phyloP scores from a whole-genome alignment of 2,888 invertebrate genomes.

The Flexamia atlantica region DNA sequence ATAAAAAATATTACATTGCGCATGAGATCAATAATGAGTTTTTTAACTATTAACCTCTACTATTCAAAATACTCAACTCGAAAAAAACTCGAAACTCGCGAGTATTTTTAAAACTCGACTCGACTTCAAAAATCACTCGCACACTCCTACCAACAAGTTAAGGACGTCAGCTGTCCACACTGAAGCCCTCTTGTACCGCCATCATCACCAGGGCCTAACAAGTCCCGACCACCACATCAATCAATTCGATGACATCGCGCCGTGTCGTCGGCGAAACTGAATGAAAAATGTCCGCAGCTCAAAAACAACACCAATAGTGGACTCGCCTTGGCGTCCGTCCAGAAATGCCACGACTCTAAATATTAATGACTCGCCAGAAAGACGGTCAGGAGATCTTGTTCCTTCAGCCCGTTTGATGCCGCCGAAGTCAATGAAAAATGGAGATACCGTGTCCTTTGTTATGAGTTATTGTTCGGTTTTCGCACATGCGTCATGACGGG shows the following conservation, averaged over 20 bases:
- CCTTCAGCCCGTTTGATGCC: not conserved
- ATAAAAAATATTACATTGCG: too few relatives aligned
- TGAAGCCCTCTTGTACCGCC: not conserved
- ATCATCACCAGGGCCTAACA: not conserved
- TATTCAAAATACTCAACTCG: too few relatives aligned
- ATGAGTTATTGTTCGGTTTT: not conserved
- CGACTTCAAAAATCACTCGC: too few relatives aligned
- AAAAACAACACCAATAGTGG: constrained; percentile 29
- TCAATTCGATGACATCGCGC: not conserved
- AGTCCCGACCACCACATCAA: constrained; percentile 15
- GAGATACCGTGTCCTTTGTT: constrained; percentile 1
- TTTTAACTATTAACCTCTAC: too few relatives aligned
- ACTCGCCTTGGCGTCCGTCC: constrained; percentile 4
- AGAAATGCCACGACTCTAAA: not conserved
- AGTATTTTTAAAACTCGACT: too few relatives aligned
- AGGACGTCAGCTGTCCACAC: not conserved
- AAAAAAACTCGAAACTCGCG: too few relatives aligned
- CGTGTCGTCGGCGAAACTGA: constrained; percentile 31
- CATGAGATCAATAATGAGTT: too few relatives aligned
- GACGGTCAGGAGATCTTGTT: not conserved
- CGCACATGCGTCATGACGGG: constrained; percentile 24
- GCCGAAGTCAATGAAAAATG: not conserved
- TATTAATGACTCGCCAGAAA: constrained; percentile 13
- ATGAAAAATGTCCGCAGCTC: constrained; percentile 11
- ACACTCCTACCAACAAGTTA: too few relatives aligned